These are phyloP conservation scores for Galerucella pusilla DNA, from an alignment of 2,888 invertebrate genomes.

Conservation along the genomic window DNA sequence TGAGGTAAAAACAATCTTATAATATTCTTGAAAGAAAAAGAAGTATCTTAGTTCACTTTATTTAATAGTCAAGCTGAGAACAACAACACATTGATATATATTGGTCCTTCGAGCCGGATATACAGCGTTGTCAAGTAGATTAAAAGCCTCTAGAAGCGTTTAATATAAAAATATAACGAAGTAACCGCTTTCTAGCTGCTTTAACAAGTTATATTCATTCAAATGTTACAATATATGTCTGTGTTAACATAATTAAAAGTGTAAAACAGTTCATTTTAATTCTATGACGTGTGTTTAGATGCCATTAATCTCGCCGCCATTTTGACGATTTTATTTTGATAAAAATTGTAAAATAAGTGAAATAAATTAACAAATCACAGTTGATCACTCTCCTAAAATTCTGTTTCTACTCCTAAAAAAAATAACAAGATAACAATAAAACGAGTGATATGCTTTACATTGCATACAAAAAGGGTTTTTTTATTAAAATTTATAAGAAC, in stretches of 20 bases:
- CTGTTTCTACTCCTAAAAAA: constrained; percentile 13
- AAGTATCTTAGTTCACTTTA: neutral
- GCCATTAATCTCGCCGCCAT: constrained; percentile 1
- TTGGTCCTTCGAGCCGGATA: constrained; percentile 4
- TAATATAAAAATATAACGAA: constrained; percentile 5
- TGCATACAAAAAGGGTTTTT: no score
- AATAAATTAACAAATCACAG: constrained; percentile 37
- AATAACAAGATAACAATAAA: constrained; percentile 7
- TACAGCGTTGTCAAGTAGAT: neutral
- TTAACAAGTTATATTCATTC: neutral
- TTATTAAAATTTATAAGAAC: no score
- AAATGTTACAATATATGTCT: neutral
- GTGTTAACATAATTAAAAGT: neutral
- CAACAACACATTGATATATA: neutral
- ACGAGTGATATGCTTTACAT: constrained; percentile 7
- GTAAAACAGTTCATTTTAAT: constrained; percentile 12
- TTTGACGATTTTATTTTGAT: constrained; percentile 13
- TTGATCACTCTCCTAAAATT: constrained; percentile 25
- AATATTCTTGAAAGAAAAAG: constrained; percentile 12
- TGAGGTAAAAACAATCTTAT: constrained; percentile 22
- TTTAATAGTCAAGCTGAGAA: neutral
- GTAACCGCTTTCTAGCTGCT: neutral
- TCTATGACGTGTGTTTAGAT: constrained; percentile 16
- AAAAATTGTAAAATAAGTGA: constrained; percentile 25
- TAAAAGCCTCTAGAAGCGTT: constrained; percentile 4